Evolutionary conservation across 2,888 invertebrate species (phyloP), one percentile per base, ranked within the genome.

Genomic region (Lepidochrysops patricia): DNA sequence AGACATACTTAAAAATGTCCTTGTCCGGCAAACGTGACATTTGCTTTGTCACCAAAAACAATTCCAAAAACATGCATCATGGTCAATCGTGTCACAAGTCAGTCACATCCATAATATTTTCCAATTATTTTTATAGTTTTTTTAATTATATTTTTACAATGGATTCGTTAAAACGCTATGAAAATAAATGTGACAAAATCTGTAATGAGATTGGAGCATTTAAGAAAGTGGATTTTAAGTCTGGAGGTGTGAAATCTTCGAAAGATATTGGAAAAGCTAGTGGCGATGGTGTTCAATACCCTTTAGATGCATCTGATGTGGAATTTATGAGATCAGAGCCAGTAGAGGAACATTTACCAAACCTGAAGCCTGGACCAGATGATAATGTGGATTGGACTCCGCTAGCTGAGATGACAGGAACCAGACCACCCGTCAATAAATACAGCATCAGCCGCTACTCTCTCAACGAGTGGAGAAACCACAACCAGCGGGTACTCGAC

Each of bases 341-440:
- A 4, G 72, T 68, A 74, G 65, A 72, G 60, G 76, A 79, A 60
- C 70, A 82, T 63, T 71, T 86, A 0, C 78, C 82, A 0, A 72
- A 74, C 37, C 67, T 88, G 19, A 83, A 74, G 66, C 94, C 94
- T 6, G 94, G 94, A 85, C 92, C 92, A 2, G 93, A 94, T 1
- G 95, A 95, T 1, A 91, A 92, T 66, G 91, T 94, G 0, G 93
- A 94, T 74, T 95, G 94, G 93, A 92, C 93, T 34, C 93, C 94
- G 0, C 81, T 93, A 60, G 91, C 90, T 0, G 91, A 89, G 0
- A 84, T 94, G 71, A 95, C 95, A 0, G 95, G 95, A 2, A 92
- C 94, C 0, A 88, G 95, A 64, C 95, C 95, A 0, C 90, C 91
- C 0, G 94, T 94, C 7, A 94, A 94, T 79, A 94, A 93, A 70